Evolutionary conservation across 2,888 invertebrate genomes (phyloP), one percentile per base, ranked within the genome.

Genomic region (Eueremaeus valkanovi): DNA sequence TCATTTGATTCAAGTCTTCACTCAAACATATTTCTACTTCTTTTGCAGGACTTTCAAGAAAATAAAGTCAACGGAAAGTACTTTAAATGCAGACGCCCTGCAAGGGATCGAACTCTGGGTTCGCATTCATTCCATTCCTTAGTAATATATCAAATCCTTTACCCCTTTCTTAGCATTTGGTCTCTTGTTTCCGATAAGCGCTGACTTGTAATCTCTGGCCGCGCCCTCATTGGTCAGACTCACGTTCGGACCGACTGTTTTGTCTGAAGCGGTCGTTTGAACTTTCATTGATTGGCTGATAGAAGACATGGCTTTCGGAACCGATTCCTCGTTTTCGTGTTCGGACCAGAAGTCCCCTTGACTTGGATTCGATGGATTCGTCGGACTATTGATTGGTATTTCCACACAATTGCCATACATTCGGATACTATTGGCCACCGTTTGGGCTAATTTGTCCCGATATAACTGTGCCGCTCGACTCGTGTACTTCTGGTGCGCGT

Each of bases 401-500:
- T 76, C 76, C 1, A 73, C 21, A 31, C 40, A 42, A 73, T 74
- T 29, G 29, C 94, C 93, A 84, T 94, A 90, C 45, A 89, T 87
- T 84, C 90, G 90, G 89, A 95, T 91, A 18, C 96, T 93, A 82
- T 93, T 91, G 79, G 89, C 87, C n/a, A 97, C 92, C 80, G 89
- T 84, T 74, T 89, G 87, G 78, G 89, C 86, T 77, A 99, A 85
- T 84, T 96, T 97, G 81, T 97, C 95, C 81, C 90, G 88, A 84
- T 99, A 99, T 81, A 95, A 85, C 82, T 92, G 90, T 0, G 99
- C 97, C 72, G 95, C 94, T 76, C 97, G 87, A 1, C 97, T 97
- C 83, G 91, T 94, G 85, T 99, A 99, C 84, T 99, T 99, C 84
- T 95, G 93, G 80, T 96, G 93, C 24, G 96, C 91, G 86, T 99